A percentile compares a stretch with the other conserved stretches of the same genome.
These are phyloP conservation scores for Callorhinus ursinus DNA, from an alignment of 2,113 vertebrate genomes.

Conservation along the genomic window DNA sequence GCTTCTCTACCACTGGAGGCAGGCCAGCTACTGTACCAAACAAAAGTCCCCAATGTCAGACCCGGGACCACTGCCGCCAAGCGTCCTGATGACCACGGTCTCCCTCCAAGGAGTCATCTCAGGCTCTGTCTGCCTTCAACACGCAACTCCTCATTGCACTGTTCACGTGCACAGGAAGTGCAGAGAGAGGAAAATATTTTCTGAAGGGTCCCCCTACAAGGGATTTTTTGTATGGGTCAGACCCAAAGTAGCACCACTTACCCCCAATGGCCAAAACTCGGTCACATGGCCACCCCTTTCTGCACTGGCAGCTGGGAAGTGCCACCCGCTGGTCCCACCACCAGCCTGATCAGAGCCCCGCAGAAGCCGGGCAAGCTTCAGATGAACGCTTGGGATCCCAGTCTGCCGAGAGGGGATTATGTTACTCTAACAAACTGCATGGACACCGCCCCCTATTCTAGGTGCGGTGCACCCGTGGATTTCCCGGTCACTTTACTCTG, in stretches of 20 bases:
- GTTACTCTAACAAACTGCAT: no score
- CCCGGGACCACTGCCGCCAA: background rate
- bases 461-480: rapidly evolving
- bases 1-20: background rate
- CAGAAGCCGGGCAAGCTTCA: rapidly evolving
- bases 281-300: background rate
- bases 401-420: background rate
- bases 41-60: background rate
- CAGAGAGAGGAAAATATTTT: no score
- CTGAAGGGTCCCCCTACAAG: rapidly evolving
- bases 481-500: no score
- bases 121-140: rapidly evolving
- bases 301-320: background rate
- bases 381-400: no score
- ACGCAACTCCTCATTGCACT: rapidly evolving
- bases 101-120: background rate
- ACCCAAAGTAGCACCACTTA: background rate
- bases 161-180: rapidly evolving
- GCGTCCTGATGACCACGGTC: background rate
- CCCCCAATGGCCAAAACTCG: no score
- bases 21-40: rapidly evolving
- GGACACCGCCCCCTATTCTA: no score
- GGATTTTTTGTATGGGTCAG: rapidly evolving
- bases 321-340: rapidly evolving
- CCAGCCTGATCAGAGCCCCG: background rate